Evolutionary conservation across 2,797 vertebrate genomes (phyloP).

Genomic region (Hyperoplus lanceolatus): DNA sequence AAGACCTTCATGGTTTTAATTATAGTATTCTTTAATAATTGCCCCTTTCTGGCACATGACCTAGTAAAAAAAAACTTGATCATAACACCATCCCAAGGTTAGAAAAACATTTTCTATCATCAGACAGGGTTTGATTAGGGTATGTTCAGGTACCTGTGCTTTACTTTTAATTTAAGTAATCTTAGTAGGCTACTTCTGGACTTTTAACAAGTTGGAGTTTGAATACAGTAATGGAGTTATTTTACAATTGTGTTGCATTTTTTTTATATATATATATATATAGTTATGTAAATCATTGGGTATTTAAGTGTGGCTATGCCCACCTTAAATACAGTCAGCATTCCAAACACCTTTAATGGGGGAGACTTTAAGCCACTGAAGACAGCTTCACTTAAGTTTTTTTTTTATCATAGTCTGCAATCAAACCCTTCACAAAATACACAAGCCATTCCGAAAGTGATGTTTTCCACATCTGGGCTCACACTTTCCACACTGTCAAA

Average conservation of each 20-base stretch:
- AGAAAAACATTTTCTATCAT: slow-evolving; percentile 3
- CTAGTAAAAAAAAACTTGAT: not conserved
- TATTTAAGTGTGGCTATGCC: not conserved
- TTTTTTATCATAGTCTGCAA: not conserved
- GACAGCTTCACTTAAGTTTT: not conserved
- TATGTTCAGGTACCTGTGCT: not conserved
- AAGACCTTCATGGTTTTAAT: not conserved
- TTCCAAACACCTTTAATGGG: not conserved
- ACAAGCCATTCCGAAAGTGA: not conserved
- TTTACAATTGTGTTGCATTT: too few relatives aligned
- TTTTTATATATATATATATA: too few relatives aligned
- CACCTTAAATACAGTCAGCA: not conserved
- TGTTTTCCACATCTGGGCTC: not conserved
- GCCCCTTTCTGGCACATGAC: not conserved
- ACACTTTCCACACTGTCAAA: too few relatives aligned
- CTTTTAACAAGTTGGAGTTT: too few relatives aligned
- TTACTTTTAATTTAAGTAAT: too few relatives aligned
- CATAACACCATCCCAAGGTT: not conserved
- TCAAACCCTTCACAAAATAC: not conserved
- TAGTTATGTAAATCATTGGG: too few relatives aligned
- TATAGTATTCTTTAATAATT: not conserved
- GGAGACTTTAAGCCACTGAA: not conserved
- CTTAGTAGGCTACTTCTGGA: too few relatives aligned
- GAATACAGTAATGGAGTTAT: too few relatives aligned
- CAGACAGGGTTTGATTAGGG: too few relatives aligned